phyloP scores from a whole-genome alignment of 2,888 invertebrate species.

The Agrotis puta region DNA sequence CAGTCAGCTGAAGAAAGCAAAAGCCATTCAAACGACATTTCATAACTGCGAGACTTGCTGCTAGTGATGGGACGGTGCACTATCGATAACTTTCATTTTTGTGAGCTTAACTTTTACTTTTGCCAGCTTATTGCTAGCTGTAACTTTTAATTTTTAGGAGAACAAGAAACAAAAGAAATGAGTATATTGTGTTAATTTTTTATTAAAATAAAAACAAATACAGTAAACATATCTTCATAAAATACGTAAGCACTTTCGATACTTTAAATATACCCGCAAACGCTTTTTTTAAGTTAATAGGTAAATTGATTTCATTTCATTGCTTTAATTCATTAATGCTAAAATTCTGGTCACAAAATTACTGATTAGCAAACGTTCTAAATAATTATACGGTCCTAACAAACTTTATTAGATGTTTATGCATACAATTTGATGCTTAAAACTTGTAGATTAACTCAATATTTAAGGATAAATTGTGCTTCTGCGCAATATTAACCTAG shows the following conservation, averaged over 20 bases:
- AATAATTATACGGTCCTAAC: neutral
- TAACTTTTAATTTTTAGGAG: no score
- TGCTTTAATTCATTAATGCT: no score
- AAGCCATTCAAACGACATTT: constrained; percentile 68
- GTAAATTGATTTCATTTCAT: no score
- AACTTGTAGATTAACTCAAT: neutral
- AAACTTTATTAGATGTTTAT: neutral
- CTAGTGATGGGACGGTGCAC: constrained; percentile 33
- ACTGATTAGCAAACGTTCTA: neutral
- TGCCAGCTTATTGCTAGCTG: no score
- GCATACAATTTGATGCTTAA: neutral
- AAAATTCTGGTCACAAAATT: no score
- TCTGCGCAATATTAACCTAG: neutral
- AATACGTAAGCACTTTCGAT: no score
- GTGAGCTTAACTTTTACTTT: neutral
- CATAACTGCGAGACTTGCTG: constrained; percentile 63
- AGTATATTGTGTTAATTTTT: no score
- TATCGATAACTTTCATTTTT: constrained; percentile 43
- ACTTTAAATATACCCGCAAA: no score
- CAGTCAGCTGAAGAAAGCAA: constrained; percentile 68
- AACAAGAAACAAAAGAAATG: no score
- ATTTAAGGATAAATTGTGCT: neutral
- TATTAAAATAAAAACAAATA: no score
- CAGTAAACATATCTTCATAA: no score
- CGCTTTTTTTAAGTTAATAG: no score